Conservation (phyloP, 2,888 invertebrate genomes). For the Baccha elongata region DNA sequence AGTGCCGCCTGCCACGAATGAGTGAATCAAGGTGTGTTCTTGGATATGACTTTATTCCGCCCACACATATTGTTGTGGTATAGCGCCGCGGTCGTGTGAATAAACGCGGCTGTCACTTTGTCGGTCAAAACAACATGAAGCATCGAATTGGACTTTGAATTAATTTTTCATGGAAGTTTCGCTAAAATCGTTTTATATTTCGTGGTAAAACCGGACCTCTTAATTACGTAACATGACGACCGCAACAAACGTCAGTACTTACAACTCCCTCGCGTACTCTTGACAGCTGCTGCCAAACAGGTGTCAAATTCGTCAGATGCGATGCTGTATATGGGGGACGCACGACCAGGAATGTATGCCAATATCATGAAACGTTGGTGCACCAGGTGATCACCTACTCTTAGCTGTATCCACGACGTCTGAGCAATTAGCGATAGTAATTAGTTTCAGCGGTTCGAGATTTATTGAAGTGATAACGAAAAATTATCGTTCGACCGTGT, state of each 20-base stretch:
- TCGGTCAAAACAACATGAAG: conserved; percentile 20
- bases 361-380: conserved; percentile 5
- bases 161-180: conserved; percentile 39
- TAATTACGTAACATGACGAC: conserved; percentile 51
- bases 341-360: conserved; percentile 17
- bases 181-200: conserved; percentile 49
- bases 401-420: conserved; percentile 23
- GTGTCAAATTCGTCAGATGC: conserved; percentile 44
- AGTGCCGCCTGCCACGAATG: conserved; percentile 45
- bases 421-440: conserved; percentile 61
- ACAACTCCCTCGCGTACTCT: background rate
- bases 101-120: conserved; percentile 11
- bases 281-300: conserved; percentile 35
- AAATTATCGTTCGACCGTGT: conserved; percentile 54
- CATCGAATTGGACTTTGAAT: conserved; percentile 20
- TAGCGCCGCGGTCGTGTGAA: conserved; percentile 36
- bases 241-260: conserved; percentile 46
- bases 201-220: conserved; percentile 31
- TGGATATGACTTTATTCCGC: conserved; percentile 36
- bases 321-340: background rate
- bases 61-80: conserved; percentile 25
- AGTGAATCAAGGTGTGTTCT: conserved; percentile 55
- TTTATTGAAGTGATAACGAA: conserved; percentile 62
- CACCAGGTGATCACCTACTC: background rate
- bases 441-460: conserved; percentile 45